These are phyloP conservation scores for Fringilla coelebs DNA, from an alignment of 2,797 vertebrate genomes.

Conservation along the genomic window DNA sequence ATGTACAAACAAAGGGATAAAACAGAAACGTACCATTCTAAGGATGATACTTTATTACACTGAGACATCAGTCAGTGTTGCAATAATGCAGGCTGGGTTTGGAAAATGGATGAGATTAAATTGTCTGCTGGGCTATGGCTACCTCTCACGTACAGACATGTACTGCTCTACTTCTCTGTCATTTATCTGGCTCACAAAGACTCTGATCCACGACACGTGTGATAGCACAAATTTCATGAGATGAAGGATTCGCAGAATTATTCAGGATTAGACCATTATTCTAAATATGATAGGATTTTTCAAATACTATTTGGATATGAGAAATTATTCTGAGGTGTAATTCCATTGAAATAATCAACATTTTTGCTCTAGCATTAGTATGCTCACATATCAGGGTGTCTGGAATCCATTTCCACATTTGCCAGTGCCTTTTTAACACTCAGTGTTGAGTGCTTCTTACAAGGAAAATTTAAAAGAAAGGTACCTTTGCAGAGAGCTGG, in stretches of 20 bases:
- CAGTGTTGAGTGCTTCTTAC: neutral
- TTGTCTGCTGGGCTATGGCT: neutral
- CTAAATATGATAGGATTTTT: conserved; percentile 23
- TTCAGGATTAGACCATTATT: conserved; percentile 16
- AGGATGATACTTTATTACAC: conserved; percentile 50
- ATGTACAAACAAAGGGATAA: conserved; percentile 69
- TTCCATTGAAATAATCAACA: neutral
- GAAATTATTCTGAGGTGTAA: neutral
- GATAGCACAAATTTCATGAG: neutral
- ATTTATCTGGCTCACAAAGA: neutral
- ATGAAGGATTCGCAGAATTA: conserved; percentile 14
- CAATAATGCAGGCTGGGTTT: neutral
- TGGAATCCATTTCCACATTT: neutral
- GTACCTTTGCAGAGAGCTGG: neutral
- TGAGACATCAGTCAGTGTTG: neutral
- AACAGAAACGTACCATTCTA: conserved; percentile 49
- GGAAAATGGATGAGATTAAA: conserved; percentile 33
- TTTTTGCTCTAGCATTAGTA: neutral
- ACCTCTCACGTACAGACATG: neutral
- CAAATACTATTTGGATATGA: neutral
- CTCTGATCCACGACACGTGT: neutral
- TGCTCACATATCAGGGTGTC: neutral
- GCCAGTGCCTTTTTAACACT: neutral
- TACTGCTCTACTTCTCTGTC: neutral
- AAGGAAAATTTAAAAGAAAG: neutral